phyloP scores from a whole-genome alignment of 2,113 vertebrate genomes.

The Chiloscyllium plagiosum region DNA sequence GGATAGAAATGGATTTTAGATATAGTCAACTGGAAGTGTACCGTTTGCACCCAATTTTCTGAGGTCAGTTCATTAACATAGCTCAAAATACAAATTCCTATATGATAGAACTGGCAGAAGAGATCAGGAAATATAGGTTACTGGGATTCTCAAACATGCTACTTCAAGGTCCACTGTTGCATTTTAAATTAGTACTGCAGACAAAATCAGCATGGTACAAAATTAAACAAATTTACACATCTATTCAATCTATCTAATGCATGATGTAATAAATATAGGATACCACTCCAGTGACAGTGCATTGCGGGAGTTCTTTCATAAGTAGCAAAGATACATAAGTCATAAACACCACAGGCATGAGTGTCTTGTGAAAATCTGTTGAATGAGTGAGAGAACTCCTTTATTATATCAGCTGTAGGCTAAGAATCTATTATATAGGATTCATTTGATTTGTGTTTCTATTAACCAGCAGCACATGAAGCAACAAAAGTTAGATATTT shows the following conservation, averaged over 20 bases:
- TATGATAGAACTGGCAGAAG: background rate
- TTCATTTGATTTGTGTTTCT: background rate
- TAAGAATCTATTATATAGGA: background rate
- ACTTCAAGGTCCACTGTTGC: background rate
- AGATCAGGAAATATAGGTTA: background rate
- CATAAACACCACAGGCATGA: constrained; percentile 29
- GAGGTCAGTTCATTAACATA: background rate
- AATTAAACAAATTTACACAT: constrained; percentile 30
- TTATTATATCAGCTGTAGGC: background rate
- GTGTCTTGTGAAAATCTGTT: background rate
- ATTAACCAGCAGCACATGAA: background rate
- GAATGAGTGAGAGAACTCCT: background rate
- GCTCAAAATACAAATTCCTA: background rate
- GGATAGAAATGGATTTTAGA: background rate
- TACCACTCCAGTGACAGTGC: constrained; percentile 17
- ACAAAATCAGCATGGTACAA: constrained; percentile 13
- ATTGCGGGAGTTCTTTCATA: constrained; percentile 22
- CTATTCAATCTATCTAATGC: background rate
- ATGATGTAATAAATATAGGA: constrained; percentile 19
- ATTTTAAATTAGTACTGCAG: background rate
- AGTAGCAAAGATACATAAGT: background rate
- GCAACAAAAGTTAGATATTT: background rate
- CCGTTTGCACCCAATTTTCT: background rate
- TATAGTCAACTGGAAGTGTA: background rate
- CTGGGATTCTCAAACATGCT: background rate